Percentiles rank a stretch among this genome's conserved stretches.
Conservation (phyloP, 2,113 vertebrate genomes). For the Cheirogaleus medius region DNA sequence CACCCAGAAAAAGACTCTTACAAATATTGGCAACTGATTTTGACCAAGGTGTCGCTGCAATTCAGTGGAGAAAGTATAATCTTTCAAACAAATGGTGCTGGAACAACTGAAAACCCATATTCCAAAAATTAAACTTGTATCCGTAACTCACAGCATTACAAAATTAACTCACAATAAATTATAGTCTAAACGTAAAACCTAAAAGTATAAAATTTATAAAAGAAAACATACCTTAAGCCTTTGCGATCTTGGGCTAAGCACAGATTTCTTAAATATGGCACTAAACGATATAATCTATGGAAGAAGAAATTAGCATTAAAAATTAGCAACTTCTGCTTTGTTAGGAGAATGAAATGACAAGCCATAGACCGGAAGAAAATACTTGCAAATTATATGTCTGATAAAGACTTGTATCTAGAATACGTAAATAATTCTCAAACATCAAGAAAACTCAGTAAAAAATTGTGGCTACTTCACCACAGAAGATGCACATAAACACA, state of each 20-base stretch:
- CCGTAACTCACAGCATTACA: background rate
- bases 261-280: background rate
- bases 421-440: background rate
- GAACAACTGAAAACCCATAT: background rate
- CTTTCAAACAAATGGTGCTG: background rate
- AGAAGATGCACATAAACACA: background rate
- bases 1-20: too few species aligned
- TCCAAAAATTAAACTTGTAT: background rate
- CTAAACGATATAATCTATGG: too few species aligned
- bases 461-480: fast-evolving
- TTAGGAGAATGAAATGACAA: background rate
- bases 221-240: background rate
- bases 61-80: background rate
- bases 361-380: fast-evolving
- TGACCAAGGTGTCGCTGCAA: background rate
- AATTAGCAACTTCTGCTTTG: background rate
- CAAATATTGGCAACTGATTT: background rate
- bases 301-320: background rate
- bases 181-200: fast-evolving
- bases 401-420: background rate
- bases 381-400: background rate
- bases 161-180: background rate
- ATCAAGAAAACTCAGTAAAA: background rate
- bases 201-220: background rate
- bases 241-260: too few species aligned